Evolutionary conservation across 2,888 invertebrate species (phyloP).

Genomic region (Pandemis cinnamomeana): DNA sequence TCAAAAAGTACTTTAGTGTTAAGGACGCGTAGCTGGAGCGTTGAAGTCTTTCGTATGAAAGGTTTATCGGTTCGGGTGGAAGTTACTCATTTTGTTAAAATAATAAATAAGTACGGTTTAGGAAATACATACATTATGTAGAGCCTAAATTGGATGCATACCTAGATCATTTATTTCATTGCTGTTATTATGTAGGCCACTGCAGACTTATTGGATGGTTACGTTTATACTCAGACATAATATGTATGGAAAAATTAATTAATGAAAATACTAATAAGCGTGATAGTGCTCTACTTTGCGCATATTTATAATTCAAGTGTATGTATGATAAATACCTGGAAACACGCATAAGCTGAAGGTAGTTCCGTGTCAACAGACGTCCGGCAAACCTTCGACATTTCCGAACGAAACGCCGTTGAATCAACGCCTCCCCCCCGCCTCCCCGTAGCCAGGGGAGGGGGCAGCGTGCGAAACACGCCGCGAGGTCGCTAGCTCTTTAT

Average conservation of each 20-base stretch:
- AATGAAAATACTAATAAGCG: conserved; percentile 9
- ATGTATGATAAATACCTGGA: conserved; percentile 74
- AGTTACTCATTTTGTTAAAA: background rate
- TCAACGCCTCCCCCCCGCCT: conserved; percentile 51
- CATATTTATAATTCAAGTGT: conserved; percentile 58
- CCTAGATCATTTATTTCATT: background rate
- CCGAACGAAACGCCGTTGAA: conserved; percentile 74
- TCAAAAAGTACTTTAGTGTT: too few species aligned
- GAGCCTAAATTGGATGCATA: background rate
- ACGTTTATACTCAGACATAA: background rate
- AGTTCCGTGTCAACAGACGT: conserved; percentile 80
- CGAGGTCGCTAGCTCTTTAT: conserved; percentile 79
- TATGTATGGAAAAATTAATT: background rate
- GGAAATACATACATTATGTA: background rate
- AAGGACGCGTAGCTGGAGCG: background rate
- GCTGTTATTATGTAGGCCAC: background rate
- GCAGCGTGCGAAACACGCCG: conserved; percentile 66
- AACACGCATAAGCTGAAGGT: conserved; percentile 76
- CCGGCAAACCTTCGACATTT: conserved; percentile 83
- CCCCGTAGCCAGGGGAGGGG: conserved; percentile 43
- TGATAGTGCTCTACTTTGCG: conserved; percentile 27
- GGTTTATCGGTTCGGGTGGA: background rate
- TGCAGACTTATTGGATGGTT: background rate
- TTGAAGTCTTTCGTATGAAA: background rate
- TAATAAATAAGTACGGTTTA: background rate